Conservation (phyloP, 2,113 vertebrate genomes). For the Heloderma charlesbogerti region DNA sequence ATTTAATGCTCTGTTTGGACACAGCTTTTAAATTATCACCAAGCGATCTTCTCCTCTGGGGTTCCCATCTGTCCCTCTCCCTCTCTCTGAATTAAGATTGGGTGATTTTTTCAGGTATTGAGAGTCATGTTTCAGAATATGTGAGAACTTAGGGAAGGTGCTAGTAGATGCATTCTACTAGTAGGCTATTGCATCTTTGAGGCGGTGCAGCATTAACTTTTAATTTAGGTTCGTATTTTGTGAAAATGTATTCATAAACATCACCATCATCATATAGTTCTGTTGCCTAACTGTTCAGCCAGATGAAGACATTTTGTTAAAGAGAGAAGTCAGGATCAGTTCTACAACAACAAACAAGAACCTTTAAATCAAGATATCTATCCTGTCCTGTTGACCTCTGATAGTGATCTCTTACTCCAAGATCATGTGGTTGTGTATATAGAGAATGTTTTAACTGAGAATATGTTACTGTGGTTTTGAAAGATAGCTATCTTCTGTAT, state of each 20-base stretch:
- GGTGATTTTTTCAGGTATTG: background rate
- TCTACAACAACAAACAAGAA: background rate
- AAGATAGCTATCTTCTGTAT: background rate
- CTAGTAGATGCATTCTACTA: background rate
- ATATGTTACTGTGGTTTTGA: background rate
- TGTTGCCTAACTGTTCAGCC: background rate
- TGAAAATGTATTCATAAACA: background rate
- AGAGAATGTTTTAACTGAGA: background rate
- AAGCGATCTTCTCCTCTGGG: background rate
- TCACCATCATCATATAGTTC: background rate
- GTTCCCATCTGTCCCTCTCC: no score
- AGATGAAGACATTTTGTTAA: background rate
- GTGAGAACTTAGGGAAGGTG: background rate
- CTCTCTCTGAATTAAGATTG: background rate
- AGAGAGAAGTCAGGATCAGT: background rate
- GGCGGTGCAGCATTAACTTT: background rate
- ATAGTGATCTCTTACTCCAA: background rate
- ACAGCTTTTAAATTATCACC: background rate
- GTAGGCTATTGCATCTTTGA: background rate
- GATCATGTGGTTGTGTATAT: background rate
- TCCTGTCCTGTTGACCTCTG: background rate
- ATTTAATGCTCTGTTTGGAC: background rate
- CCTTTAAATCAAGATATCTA: background rate
- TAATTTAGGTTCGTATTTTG: background rate
- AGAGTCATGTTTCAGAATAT: background rate